Evolutionary conservation across 2,888 invertebrate genomes (phyloP), one percentile per base, ranked within the genome.

Genomic region (Smittia aterrima): DNA sequence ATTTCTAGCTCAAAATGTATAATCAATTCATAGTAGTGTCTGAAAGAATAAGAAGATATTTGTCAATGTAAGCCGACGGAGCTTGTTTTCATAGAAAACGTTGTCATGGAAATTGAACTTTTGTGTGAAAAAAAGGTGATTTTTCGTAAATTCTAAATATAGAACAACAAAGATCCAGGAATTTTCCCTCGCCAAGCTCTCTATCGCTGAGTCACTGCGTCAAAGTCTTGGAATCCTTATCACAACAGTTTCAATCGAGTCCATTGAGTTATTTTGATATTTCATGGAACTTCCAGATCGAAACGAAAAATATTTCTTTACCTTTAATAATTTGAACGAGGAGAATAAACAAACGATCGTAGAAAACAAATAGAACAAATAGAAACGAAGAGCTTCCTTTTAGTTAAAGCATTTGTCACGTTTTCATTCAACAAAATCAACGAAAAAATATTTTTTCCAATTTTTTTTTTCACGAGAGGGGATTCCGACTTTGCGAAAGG

Each of bases 81-180:
- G n/a, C n/a, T n/a, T n/a, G n/a, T n/a, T n/a, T n/a, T n/a, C n/a
- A n/a, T n/a, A n/a, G n/a, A n/a, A n/a, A n/a, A 13, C n/a, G 58
- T 58, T 58, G 22, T 22, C 22, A 58, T 58, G 58, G 58, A 58
- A 58, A 58, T 58, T 47, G 4, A 11, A 6, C 2, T 58, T 58
- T 22, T 18, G 47, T 47, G 47, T 9, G 40, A 20, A 66, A 68
- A 1, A 68, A 41, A 68, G 58, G 22, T 7, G 13, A 41, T 13
- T 1, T 24, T 3, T 22, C 1, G n/a, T 74, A 75, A 75, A 74
- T 73, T 22, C 66, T 54, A 41, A 53, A 53, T 75, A 4, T 75
- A 76, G 75, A 75, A 13, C 20, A 4, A 3, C 58, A 18, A 58
- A 58, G 58, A 47, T 58, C 20, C 58, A 22, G 22, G 58, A 58